Evolutionary conservation across 2,888 invertebrate genomes (phyloP).

Genomic region (Synanthedon formicaeformis): DNA sequence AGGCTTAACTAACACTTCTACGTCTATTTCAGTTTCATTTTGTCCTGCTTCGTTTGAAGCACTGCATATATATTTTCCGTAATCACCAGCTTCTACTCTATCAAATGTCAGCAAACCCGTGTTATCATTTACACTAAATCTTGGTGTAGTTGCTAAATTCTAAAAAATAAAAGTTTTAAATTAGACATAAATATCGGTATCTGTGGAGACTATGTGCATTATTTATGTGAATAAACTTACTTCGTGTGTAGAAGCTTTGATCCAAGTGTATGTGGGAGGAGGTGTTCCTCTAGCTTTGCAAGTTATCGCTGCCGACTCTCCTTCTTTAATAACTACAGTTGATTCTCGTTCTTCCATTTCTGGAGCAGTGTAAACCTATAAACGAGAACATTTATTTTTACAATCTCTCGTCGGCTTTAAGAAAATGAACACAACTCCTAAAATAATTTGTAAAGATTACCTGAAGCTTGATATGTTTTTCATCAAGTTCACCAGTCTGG

Average conservation of each 20-base stretch:
- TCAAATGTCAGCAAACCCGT: conserved; percentile 81
- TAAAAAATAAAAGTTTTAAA: conserved; percentile 21
- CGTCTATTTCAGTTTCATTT: conserved; percentile 75
- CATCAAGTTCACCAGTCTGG: conserved; percentile 82
- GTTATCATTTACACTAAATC: conserved; percentile 76
- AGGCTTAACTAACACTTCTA: conserved; percentile 82
- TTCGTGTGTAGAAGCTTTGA: conserved; percentile 77
- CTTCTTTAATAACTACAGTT: conserved; percentile 80
- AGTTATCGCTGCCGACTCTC: conserved; percentile 78
- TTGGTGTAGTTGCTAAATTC: conserved; percentile 75
- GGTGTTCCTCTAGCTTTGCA: conserved; percentile 89
- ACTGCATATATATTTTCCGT: conserved; percentile 83
- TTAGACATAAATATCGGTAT: neutral
- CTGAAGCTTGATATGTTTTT: conserved; percentile 83
- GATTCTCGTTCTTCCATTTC: conserved; percentile 74
- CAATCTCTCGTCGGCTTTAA: neutral
- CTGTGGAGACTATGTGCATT: neutral
- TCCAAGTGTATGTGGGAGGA: conserved; percentile 85
- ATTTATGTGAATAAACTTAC: conserved; percentile 18
- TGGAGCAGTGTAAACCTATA: conserved; percentile 80
- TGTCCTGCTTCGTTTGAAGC: conserved; percentile 84
- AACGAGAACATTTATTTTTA: neutral
- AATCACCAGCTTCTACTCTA: conserved; percentile 81
- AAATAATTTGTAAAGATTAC: conserved; percentile 44
- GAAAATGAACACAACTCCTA: neutral